Evolutionary conservation across 2,797 vertebrate genomes (phyloP).

Genomic region (Pelodytes ibericus): DNA sequence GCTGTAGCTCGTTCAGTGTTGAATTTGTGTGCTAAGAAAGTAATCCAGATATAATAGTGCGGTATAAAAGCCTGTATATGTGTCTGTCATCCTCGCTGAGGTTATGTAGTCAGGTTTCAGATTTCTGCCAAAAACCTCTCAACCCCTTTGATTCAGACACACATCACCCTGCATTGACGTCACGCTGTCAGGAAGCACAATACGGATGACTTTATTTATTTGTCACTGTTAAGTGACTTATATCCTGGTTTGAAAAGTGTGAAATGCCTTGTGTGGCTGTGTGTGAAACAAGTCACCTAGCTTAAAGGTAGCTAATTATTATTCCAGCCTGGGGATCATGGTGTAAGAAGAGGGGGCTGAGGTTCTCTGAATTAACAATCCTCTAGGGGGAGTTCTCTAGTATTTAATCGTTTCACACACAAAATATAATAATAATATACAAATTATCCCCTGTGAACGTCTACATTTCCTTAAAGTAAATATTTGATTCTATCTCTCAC

Average conservation of each 20-base stretch:
- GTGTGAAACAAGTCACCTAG: constrained; percentile 51
- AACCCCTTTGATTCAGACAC: constrained; percentile 64
- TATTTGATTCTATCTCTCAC: too few relatives aligned
- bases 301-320: neutral
- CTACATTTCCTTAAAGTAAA: too few relatives aligned
- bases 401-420: too few relatives aligned
- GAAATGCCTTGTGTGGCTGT: constrained; percentile 46
- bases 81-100: constrained; percentile 9
- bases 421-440: too few relatives aligned
- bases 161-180: constrained; percentile 74
- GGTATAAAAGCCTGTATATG: too few relatives aligned
- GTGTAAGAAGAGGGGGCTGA: too few relatives aligned
- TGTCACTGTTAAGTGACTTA: constrained; percentile 63
- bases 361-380: too few relatives aligned
- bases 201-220: constrained; percentile 58
- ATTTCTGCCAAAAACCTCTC: constrained; percentile 67
- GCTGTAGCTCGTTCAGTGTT: too few relatives aligned
- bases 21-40: neutral
- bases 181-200: constrained; percentile 64
- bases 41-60: neutral
- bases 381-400: too few relatives aligned
- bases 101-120: constrained; percentile 41
- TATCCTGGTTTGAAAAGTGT: constrained; percentile 60
- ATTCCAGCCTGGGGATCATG: neutral
- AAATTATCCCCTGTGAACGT: too few relatives aligned